Evolutionary conservation across 2,888 invertebrate species (phyloP).

Genomic region (Sinhomidia bicolor): DNA sequence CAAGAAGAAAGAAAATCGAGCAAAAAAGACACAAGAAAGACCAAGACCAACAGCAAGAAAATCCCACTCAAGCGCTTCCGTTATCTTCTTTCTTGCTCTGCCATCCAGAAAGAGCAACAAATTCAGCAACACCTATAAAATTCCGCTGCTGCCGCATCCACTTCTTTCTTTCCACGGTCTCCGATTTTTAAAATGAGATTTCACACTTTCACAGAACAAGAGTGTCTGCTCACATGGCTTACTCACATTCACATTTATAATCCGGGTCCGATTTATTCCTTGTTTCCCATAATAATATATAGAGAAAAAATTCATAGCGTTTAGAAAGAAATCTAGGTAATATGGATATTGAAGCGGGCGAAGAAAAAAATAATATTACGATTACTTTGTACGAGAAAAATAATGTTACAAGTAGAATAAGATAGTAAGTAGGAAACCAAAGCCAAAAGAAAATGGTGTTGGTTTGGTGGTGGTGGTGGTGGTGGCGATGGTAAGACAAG

Average conservation of each 20-base stretch:
- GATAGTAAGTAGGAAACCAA: background rate
- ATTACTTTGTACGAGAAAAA: background rate
- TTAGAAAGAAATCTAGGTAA: background rate
- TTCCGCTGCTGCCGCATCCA: background rate
- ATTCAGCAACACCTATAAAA: conserved; percentile 33
- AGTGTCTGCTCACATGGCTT: background rate
- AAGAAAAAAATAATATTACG: background rate
- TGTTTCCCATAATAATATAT: background rate
- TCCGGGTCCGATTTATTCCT: conserved; percentile 3
- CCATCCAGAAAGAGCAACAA: background rate
- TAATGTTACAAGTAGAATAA: conserved; percentile 1
- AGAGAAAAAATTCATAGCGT: background rate
- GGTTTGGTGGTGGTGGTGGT: background rate
- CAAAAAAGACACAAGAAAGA: too few relatives aligned
- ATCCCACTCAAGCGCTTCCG: conserved; percentile 21
- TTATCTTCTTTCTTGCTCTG: background rate
- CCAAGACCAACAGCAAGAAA: too few relatives aligned
- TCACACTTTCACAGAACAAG: conserved; percentile 51
- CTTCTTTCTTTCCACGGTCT: conserved; percentile 54
- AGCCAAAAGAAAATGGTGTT: conserved; percentile 14
- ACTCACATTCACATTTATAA: conserved; percentile 12
- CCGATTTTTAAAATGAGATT: conserved; percentile 68
- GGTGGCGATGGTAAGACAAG: conserved; percentile 23
- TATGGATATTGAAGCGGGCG: background rate
- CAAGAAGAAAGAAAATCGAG: background rate